Evolutionary conservation across 1,140 invertebrate genomes (phyloP), one percentile per base, ranked within the genome.

Genomic region (Sycobia sp.): DNA sequence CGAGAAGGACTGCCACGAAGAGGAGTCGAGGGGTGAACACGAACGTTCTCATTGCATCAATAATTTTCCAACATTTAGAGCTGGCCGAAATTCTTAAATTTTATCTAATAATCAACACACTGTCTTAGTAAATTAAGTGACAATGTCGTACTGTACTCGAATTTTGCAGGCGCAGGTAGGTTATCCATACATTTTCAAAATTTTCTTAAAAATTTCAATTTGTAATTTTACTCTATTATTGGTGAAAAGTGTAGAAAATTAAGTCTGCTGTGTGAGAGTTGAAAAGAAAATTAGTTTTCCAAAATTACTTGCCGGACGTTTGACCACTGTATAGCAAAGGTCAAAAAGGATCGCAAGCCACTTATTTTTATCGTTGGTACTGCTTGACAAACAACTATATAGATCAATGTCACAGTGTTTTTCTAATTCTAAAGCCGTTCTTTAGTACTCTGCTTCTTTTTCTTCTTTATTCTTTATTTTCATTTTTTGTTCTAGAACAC

Each of bases 151-250:
- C 84, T 89, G 87, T 85, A 84, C 84, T 70, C 82, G 87, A 85
- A 86, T 89, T 86, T 85, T 89, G 81, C 86, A 87, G 84, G 86
- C 86, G 82, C 88, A 89, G 84, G 89, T 89, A 85, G 79, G 83
- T 34, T 29, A 3, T 27, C 10, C 13, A 16, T 43, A 14, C 16
- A 5, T 25, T 46, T 14, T 46, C 44, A 23, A 20, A 7, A 18
- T n/a, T n/a, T n/a, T n/a, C n/a, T n/a, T n/a, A n/a, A n/a, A n/a
- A n/a, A n/a, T n/a, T n/a, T n/a, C n/a, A n/a, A n/a, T n/a, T n/a
- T n/a, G n/a, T n/a, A n/a, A n/a, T n/a, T n/a, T n/a, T n/a, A n/a
- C n/a, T n/a, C n/a, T n/a, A n/a, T n/a, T n/a, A n/a, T n/a, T n/a
- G n/a, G n/a, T n/a, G n/a, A n/a, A n/a, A n/a, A n/a, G n/a, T n/a